Evolutionary conservation across 2,888 invertebrate species (phyloP).

Genomic region (Xylophagus ater): DNA sequence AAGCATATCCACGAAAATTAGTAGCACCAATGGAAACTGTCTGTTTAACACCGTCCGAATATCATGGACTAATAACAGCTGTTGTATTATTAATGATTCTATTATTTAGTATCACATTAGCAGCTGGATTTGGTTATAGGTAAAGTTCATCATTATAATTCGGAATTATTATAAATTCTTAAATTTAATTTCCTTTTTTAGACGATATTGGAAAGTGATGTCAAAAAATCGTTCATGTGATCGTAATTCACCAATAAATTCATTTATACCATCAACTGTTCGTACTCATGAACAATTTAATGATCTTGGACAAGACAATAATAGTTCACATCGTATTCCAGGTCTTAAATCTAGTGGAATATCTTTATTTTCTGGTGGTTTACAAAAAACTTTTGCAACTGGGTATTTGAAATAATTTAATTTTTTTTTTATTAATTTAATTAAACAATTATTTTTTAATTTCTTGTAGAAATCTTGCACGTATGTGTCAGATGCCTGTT

Average conservation of each 20-base stretch:
- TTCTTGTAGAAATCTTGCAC: constrained; percentile 33
- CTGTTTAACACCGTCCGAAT: constrained; percentile 72
- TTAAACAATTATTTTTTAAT: background rate
- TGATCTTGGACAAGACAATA: constrained; percentile 31
- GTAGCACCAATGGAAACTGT: constrained; percentile 57
- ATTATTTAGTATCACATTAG: constrained; percentile 58
- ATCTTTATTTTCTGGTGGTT: constrained; percentile 55
- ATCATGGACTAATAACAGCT: constrained; percentile 72
- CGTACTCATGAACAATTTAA: constrained; percentile 40
- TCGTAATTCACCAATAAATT: constrained; percentile 40
- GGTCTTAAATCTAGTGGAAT: constrained; percentile 25
- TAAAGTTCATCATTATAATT: constrained; percentile 24
- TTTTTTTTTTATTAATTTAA: constrained; percentile 5
- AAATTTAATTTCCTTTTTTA: constrained; percentile 26
- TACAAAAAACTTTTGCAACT: constrained; percentile 58
- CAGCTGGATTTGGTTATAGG: constrained; percentile 69
- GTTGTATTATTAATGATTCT: constrained; percentile 64
- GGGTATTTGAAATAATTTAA: constrained; percentile 39
- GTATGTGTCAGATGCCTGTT: constrained; percentile 41
- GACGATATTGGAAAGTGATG: constrained; percentile 67
- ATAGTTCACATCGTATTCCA: constrained; percentile 22
- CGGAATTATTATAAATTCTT: background rate
- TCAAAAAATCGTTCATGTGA: constrained; percentile 54
- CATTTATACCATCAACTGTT: constrained; percentile 35
- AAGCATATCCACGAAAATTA: constrained; percentile 49